A percentile compares a stretch with the other conserved stretches of the same genome.
phyloP scores from a whole-genome alignment of 2,113 vertebrate species.

The Neopipo cinnamomea region DNA sequence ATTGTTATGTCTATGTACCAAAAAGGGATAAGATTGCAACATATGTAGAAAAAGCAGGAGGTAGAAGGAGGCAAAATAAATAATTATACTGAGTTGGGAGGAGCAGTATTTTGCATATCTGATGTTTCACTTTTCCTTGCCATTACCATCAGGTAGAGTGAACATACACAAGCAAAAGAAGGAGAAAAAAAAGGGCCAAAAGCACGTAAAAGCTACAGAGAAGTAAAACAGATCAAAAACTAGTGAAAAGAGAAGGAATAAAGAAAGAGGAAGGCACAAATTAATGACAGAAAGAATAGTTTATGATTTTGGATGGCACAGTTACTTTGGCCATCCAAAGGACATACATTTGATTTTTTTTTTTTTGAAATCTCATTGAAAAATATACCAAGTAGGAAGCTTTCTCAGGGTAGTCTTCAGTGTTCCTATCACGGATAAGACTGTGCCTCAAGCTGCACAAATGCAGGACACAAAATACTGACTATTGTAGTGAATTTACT shows the following conservation, averaged over 20 bases:
- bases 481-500: background rate
- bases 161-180: background rate
- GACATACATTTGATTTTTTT: background rate
- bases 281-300: background rate
- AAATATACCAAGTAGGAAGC: background rate
- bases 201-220: background rate
- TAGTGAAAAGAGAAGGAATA: background rate
- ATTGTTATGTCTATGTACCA: background rate
- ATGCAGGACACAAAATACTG: background rate
- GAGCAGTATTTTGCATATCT: background rate
- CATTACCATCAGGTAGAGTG: background rate
- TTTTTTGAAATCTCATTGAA: background rate
- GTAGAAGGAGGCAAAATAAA: background rate
- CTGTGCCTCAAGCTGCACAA: background rate
- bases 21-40: background rate
- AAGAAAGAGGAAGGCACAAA: background rate
- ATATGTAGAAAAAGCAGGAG: background rate
- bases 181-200: background rate
- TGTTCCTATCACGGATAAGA: background rate
- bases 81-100: background rate
- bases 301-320: background rate
- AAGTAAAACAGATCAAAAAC: background rate
- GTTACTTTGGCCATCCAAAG: background rate
- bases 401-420: background rate
- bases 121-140: background rate